These are phyloP conservation scores for Ammodytes dubius DNA, from an alignment of 2,113 vertebrate species.

Conservation along the genomic window DNA sequence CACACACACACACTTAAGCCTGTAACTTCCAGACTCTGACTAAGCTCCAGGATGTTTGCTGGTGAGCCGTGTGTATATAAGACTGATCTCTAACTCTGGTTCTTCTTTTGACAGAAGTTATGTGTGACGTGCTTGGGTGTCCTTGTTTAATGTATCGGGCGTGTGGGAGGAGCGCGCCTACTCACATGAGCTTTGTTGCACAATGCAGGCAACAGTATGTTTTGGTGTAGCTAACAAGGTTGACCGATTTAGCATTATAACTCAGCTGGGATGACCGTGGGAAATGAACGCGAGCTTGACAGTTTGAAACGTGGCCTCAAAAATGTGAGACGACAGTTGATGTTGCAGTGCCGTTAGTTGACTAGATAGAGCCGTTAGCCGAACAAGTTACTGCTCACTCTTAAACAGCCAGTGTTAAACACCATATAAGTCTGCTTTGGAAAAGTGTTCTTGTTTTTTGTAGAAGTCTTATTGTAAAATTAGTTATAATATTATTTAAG, in stretches of 20 bases:
- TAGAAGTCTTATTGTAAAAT: background rate
- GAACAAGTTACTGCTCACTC: background rate
- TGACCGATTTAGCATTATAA: background rate
- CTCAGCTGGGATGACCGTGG: background rate
- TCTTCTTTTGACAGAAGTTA: background rate
- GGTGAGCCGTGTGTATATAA: conserved; percentile 6
- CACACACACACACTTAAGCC: background rate
- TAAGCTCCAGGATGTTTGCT: background rate
- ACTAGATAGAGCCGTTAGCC: conserved; percentile 11
- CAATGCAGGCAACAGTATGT: background rate
- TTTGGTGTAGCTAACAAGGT: background rate
- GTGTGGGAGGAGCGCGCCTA: background rate
- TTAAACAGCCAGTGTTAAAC: background rate
- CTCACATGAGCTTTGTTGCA: background rate
- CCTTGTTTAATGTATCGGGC: background rate
- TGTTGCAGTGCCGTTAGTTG: background rate
- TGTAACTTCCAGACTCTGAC: background rate
- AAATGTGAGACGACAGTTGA: background rate
- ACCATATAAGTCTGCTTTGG: background rate
- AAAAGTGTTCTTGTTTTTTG: background rate
- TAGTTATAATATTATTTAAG: background rate
- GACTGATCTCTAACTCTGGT: background rate
- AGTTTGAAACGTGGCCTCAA: background rate
- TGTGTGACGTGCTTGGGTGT: background rate
- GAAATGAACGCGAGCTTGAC: background rate